Conservation (phyloP, 2,888 invertebrate genomes). For the Actias luna region DNA sequence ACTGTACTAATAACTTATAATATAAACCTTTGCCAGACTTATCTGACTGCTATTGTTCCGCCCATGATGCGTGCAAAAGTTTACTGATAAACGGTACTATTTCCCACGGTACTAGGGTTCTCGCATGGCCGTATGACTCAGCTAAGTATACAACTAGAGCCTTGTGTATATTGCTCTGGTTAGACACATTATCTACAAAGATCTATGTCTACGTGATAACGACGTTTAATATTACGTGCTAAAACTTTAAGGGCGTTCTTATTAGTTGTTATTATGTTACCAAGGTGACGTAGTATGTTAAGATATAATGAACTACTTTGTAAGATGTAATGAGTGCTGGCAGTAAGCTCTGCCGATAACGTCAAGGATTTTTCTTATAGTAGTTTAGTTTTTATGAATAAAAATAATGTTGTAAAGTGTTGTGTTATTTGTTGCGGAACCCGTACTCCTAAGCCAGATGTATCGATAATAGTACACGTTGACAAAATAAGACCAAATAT, state of each 20-base stretch:
- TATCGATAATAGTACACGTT: not conserved
- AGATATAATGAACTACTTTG: constrained; percentile 20
- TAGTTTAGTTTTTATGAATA: not conserved
- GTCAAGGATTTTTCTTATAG: not conserved
- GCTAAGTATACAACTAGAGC: constrained; percentile 58
- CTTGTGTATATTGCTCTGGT: constrained; percentile 45
- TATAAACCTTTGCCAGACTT: not conserved
- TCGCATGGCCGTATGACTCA: constrained; percentile 44
- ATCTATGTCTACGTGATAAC: constrained; percentile 69
- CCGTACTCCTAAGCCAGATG: not conserved
- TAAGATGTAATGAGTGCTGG: not conserved
- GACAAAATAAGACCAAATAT: not conserved
- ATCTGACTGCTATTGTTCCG: not conserved
- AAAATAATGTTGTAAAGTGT: not conserved
- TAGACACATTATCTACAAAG: constrained; percentile 48
- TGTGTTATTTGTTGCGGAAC: not conserved
- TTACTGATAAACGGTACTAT: constrained; percentile 26
- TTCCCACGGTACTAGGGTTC: constrained; percentile 40
- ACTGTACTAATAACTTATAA: not conserved
- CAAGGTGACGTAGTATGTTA: constrained; percentile 26
- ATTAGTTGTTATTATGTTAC: constrained; percentile 33
- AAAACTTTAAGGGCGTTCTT: constrained; percentile 51
- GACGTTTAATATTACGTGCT: constrained; percentile 42
- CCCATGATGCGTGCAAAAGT: constrained; percentile 2
- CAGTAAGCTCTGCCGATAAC: constrained; percentile 3